Conservation (phyloP, 1,140 invertebrate genomes). For the Aphaenogaster rudis region DNA sequence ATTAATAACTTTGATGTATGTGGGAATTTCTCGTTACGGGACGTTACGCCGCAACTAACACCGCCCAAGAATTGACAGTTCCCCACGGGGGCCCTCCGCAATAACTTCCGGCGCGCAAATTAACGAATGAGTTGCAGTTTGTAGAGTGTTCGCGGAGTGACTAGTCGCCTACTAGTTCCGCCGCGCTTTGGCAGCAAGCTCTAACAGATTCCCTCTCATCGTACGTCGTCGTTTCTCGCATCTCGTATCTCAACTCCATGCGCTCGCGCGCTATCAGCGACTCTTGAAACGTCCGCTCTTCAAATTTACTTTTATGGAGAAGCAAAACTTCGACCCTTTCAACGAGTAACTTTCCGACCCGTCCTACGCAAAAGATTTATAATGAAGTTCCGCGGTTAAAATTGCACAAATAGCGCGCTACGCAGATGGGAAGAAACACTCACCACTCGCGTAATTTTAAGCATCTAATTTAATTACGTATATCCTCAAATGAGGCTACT, state of each 20-base stretch:
- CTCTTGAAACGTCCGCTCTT: slow-evolving; percentile 5
- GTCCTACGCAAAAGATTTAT: slow-evolving; percentile 27
- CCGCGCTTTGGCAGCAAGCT: slow-evolving; percentile 63
- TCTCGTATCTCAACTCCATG: neutral
- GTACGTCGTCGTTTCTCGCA: neutral
- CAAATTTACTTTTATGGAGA: slow-evolving; percentile 31
- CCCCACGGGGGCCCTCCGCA: slow-evolving; percentile 42
- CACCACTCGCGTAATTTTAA: slow-evolving; percentile 5
- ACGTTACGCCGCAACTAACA: slow-evolving; percentile 59
- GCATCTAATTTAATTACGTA: slow-evolving; percentile 33
- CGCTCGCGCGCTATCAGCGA: neutral
- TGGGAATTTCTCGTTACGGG: slow-evolving; percentile 74
- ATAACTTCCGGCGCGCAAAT: slow-evolving; percentile 77
- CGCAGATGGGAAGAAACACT: neutral
- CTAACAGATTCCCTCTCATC: slow-evolving; percentile 55
- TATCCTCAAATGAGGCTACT: slow-evolving; percentile 19
- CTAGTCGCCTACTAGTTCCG: slow-evolving; percentile 52
- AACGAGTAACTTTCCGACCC: neutral
- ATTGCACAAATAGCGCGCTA: slow-evolving; percentile 30
- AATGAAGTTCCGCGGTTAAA: slow-evolving; percentile 36
- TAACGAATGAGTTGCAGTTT: slow-evolving; percentile 79
- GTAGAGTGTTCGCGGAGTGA: slow-evolving; percentile 63
- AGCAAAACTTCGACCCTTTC: slow-evolving; percentile 3
- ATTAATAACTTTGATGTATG: slow-evolving; percentile 78
- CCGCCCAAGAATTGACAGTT: slow-evolving; percentile 74